Evolutionary conservation across 2,113 vertebrate genomes (phyloP).

Genomic region (Argyrosomus japonicus): DNA sequence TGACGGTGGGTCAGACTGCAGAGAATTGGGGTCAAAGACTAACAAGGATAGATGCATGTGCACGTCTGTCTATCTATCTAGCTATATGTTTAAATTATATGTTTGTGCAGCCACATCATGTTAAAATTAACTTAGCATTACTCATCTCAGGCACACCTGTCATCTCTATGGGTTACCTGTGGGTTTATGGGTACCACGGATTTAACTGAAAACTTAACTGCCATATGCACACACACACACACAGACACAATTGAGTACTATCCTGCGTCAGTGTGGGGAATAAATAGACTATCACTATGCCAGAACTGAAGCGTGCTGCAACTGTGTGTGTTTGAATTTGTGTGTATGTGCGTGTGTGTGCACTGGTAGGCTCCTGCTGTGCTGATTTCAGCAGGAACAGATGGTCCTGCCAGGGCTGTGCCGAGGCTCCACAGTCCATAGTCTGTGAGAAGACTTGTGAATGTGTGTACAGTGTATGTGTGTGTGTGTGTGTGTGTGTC

Average conservation of each 20-base stretch:
- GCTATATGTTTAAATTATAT: background rate
- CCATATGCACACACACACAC: slow-evolving; percentile 2
- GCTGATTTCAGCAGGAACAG: slow-evolving; percentile 79
- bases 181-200: background rate
- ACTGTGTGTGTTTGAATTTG: slow-evolving; percentile 37
- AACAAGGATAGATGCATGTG: slow-evolving; percentile 41
- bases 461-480: slow-evolving; percentile 36
- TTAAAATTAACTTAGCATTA: background rate
- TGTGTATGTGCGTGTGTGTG: slow-evolving; percentile 8
- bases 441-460: slow-evolving; percentile 58
- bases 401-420: slow-evolving; percentile 70
- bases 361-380: slow-evolving; percentile 62
- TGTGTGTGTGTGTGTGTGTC: slow-evolving; percentile 15
- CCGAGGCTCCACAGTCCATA: slow-evolving; percentile 46
- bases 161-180: background rate
- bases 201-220: slow-evolving; percentile 25
- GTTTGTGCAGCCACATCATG: background rate
- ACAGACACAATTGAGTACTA: slow-evolving; percentile 23
- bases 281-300: slow-evolving; percentile 69
- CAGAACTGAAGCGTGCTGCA: slow-evolving; percentile 58
- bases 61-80: background rate
- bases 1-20: slow-evolving; percentile 42
- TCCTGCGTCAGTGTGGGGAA: slow-evolving; percentile 63
- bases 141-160: slow-evolving; percentile 10
- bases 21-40: slow-evolving; percentile 22